Conservation (phyloP, 2,113 vertebrate genomes). For the Oncorhynchus clarkii region DNA sequence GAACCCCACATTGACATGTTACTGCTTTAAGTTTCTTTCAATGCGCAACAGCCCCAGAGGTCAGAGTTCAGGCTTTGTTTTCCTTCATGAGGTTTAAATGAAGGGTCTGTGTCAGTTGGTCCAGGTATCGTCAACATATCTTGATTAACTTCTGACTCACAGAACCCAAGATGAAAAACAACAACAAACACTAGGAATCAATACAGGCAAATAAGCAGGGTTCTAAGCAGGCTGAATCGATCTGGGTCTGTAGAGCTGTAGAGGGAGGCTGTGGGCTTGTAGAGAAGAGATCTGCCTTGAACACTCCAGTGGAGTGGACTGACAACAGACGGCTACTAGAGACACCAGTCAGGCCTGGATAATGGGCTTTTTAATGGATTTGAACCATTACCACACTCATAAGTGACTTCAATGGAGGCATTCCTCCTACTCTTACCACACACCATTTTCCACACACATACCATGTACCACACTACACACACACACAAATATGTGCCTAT, state of each 20-base stretch:
- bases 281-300: conserved; percentile 17
- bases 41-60: not conserved
- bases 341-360: conserved; percentile 4
- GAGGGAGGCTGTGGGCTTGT: not conserved
- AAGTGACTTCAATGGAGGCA: not conserved
- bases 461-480: not conserved
- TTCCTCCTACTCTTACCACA: conserved; percentile 2
- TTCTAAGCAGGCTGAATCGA: conserved; percentile 31
- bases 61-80: not conserved
- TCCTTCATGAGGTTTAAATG: too few species aligned
- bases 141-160: conserved; percentile 18
- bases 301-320: conserved; percentile 19
- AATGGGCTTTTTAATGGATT: conserved; percentile 23
- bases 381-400: conserved; percentile 17
- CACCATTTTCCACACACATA: conserved; percentile 3
- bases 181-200: conserved; percentile 31
- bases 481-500: not conserved
- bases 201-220: conserved; percentile 40
- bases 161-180: conserved; percentile 7
- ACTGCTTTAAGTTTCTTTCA: too few species aligned
- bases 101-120: too few species aligned
- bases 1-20: too few species aligned
- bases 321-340: not conserved
- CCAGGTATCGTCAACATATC: too few species aligned
- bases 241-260: conserved; percentile 12